phyloP scores from a whole-genome alignment of 2,888 invertebrate genomes.

The Pocota personata region DNA sequence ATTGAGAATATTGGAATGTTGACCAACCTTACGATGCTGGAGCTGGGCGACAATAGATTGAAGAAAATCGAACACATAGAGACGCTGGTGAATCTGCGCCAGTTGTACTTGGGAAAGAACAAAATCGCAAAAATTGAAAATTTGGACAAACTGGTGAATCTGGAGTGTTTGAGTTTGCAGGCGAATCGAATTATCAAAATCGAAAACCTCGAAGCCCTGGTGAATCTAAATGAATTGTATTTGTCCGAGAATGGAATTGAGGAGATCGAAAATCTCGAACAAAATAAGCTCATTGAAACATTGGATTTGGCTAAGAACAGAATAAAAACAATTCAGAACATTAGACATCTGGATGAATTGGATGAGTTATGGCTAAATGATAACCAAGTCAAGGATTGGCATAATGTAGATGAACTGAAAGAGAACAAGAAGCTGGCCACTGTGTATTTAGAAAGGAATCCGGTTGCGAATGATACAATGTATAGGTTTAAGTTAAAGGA shows the following conservation, averaged over 20 bases:
- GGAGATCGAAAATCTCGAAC: slow-evolving; percentile 89
- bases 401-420: slow-evolving; percentile 89
- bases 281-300: slow-evolving; percentile 89
- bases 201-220: slow-evolving; percentile 91
- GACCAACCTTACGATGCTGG: slow-evolving; percentile 91
- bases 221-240: slow-evolving; percentile 93
- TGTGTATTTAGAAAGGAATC: slow-evolving; percentile 97
- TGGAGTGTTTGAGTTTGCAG: slow-evolving; percentile 94
- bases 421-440: slow-evolving; percentile 88
- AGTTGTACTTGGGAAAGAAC: slow-evolving; percentile 96
- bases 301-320: slow-evolving; percentile 95
- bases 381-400: slow-evolving; percentile 94
- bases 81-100: slow-evolving; percentile 88
- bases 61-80: slow-evolving; percentile 94
- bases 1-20: slow-evolving; percentile 95
- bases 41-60: slow-evolving; percentile 97
- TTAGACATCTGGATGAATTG: slow-evolving; percentile 89
- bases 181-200: slow-evolving; percentile 94
- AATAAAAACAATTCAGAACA: slow-evolving; percentile 90
- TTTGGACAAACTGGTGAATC: slow-evolving; percentile 87
- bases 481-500: slow-evolving; percentile 96
- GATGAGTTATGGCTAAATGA: slow-evolving; percentile 99
- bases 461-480: slow-evolving; percentile 91
- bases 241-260: slow-evolving; percentile 96
- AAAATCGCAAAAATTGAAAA: slow-evolving; percentile 95